Conservation (phyloP, 1,140 invertebrate species). For the Cyrtorhinus lividipennis region DNA sequence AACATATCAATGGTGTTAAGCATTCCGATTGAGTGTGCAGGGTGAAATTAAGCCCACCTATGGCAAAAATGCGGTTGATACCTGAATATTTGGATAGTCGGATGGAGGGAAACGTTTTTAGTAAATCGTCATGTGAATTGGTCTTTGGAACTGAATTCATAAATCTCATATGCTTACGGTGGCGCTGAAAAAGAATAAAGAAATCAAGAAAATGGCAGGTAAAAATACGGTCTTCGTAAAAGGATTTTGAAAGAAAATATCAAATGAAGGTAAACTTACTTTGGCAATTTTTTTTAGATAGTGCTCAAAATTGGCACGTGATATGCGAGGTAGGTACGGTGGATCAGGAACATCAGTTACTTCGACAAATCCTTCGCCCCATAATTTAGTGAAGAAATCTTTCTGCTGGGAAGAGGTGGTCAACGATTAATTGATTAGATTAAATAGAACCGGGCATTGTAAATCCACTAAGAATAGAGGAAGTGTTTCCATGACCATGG, state of each 20-base stretch:
- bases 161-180: conserved; percentile 34
- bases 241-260: too few species aligned
- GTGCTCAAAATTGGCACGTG: conserved; percentile 65
- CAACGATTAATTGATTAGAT: too few species aligned
- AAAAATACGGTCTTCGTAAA: neutral
- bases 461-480: too few species aligned
- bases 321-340: conserved; percentile 69
- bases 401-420: conserved; percentile 30
- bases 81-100: conserved; percentile 33
- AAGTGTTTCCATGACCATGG: too few species aligned
- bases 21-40: too few species aligned
- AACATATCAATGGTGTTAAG: too few species aligned
- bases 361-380: conserved; percentile 91
- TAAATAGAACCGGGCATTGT: too few species aligned
- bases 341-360: conserved; percentile 57
- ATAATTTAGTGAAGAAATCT: conserved; percentile 93
- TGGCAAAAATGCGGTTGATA: too few species aligned
- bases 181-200: conserved; percentile 31
- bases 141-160: conserved; percentile 30
- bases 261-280: conserved; percentile 18
- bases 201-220: conserved; percentile 8
- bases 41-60: too few species aligned
- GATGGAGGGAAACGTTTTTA: conserved; percentile 36
- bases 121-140: conserved; percentile 31
- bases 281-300: conserved; percentile 68